Evolutionary conservation across 2,113 vertebrate species (phyloP).

Genomic region (Phylloscopus whistleri): DNA sequence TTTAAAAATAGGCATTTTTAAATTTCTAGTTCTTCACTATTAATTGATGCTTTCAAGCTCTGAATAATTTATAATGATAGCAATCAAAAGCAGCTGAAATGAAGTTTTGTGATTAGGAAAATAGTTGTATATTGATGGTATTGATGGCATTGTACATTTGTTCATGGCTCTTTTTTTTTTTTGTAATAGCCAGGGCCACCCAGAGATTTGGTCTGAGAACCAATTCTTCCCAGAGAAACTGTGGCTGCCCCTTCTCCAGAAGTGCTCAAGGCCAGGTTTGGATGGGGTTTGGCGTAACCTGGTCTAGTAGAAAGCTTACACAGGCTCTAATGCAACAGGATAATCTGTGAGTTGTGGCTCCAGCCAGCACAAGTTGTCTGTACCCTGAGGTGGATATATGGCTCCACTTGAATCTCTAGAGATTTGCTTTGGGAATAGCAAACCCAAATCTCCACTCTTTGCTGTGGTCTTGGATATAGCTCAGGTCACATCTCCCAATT

Average conservation of each 20-base stretch:
- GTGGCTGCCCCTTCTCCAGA: not conserved
- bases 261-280: not conserved
- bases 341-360: not conserved
- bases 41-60: not conserved
- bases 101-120: not conserved
- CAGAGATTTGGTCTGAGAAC: not conserved
- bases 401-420: not conserved
- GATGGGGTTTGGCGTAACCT: not conserved
- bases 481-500: not conserved
- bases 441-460: not conserved
- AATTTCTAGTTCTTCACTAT: not conserved
- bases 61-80: not conserved
- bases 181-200: not conserved
- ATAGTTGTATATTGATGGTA: not conserved
- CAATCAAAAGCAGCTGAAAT: not conserved
- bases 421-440: not conserved
- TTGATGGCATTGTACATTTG: not conserved
- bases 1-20: not conserved
- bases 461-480: accelerated
- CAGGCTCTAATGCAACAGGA: not conserved
- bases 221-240: not conserved
- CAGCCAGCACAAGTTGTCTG: accelerated
- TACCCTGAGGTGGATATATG: too few species aligned
- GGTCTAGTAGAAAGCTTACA: not conserved
- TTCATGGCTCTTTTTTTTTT: not conserved